These are phyloP conservation scores for Mantis religiosa DNA, from an alignment of 2,888 invertebrate species.

Conservation along the genomic window DNA sequence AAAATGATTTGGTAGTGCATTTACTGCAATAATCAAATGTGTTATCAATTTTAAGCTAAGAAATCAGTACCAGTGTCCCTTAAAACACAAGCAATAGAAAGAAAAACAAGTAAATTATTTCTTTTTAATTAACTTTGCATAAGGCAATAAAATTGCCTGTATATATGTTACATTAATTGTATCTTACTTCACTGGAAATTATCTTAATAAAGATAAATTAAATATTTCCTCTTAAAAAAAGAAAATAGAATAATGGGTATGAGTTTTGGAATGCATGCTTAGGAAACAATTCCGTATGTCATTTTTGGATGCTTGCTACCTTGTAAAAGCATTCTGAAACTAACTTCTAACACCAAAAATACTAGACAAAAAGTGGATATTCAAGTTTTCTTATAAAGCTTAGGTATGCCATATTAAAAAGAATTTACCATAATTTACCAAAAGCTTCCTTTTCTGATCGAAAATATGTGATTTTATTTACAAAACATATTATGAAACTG, in stretches of 20 bases:
- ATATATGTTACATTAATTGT: no score
- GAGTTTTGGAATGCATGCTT: neutral
- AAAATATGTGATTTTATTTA: neutral
- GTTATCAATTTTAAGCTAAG: no score
- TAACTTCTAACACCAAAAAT: neutral
- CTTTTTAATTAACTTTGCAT: no score
- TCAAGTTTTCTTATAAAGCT: neutral
- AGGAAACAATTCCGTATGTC: neutral
- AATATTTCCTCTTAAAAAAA: no score
- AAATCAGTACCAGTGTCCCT: no score
- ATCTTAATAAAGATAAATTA: no score
- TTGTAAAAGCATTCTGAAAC: neutral
- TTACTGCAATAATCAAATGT: no score
- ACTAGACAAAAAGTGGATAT: neutral
- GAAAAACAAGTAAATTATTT: no score
- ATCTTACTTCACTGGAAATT: no score
- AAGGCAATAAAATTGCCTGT: no score
- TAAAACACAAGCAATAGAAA: no score
- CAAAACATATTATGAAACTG: neutral
- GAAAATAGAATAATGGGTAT: neutral
- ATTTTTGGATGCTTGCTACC: neutral
- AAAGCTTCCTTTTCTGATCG: neutral
- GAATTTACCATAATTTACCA: neutral
- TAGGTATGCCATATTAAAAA: neutral
- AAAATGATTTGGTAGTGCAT: no score